A percentile compares a stretch with the other conserved stretches of the same genome.
Evolutionary conservation across 2,888 invertebrate species (phyloP).

Genomic region (Hypomecis punctinalis): DNA sequence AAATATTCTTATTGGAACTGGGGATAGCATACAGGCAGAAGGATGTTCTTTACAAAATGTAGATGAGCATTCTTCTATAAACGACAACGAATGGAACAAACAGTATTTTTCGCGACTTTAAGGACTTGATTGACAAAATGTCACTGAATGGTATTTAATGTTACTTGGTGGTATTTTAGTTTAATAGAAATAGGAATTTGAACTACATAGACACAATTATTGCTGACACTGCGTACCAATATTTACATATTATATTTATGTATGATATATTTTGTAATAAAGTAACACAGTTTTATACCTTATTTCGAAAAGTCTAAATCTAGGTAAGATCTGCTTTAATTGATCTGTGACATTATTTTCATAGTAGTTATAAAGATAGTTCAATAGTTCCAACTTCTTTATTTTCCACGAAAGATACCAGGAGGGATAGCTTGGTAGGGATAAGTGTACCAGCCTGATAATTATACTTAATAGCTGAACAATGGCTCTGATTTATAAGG

Average conservation of each 20-base stretch:
- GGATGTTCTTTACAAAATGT: constrained; percentile 81
- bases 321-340: neutral
- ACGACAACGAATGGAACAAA: constrained; percentile 46
- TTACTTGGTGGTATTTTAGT: neutral
- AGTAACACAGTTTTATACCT: neutral
- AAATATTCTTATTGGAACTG: constrained; percentile 80
- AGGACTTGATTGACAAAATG: constrained; percentile 21
- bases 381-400: too few species aligned
- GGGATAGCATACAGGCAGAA: constrained; percentile 85
- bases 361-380: too few species aligned
- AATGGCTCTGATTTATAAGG: constrained; percentile 3
- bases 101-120: constrained; percentile 51
- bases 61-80: constrained; percentile 78
- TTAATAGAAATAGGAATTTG: constrained; percentile 1
- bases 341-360: too few species aligned
- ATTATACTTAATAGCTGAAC: neutral
- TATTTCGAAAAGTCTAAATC: neutral
- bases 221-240: neutral
- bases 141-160: constrained; percentile 20
- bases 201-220: constrained; percentile 1
- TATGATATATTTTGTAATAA: constrained; percentile 1
- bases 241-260: neutral
- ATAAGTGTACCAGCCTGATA: too few species aligned
- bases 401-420: too few species aligned
- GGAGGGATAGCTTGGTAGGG: too few species aligned